A percentile compares a stretch with the other conserved stretches of the same genome.
These are phyloP conservation scores for Cassiopea xamachana DNA, from an alignment of 30 jellyfish, hydroid and myxozoan species.

Conservation along the genomic window DNA sequence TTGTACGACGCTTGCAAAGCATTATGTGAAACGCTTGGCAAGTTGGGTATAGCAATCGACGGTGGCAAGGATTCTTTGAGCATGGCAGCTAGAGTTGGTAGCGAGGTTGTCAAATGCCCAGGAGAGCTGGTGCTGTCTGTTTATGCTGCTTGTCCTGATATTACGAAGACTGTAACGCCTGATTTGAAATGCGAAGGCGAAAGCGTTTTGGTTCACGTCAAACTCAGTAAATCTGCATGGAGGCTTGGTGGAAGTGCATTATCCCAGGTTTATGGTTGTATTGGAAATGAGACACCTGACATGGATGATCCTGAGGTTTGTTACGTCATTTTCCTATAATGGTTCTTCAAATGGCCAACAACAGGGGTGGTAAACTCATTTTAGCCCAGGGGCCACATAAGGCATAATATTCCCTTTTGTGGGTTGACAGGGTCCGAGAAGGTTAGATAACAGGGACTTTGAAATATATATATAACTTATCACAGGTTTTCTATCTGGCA, in stretches of 20 bases:
- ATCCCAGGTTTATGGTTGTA: conserved; percentile 86
- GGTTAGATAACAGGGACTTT: no score
- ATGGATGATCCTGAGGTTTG: conserved; percentile 82
- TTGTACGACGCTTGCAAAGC: conserved; percentile 86
- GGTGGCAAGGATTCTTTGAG: conserved; percentile 95
- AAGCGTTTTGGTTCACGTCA: conserved; percentile 57
- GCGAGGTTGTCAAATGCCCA: conserved; percentile 87
- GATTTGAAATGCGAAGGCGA: conserved; percentile 61
- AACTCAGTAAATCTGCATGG: conserved; percentile 28
- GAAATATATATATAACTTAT: no score
- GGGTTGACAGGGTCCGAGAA: no score
- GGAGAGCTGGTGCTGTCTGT: conserved; percentile 86
- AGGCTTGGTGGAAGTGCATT: conserved; percentile 92
- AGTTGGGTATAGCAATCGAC: conserved; percentile 84
- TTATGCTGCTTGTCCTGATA: conserved; percentile 90
- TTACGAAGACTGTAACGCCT: conserved; percentile 86
- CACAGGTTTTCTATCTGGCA: no score
- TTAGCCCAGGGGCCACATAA: no score
- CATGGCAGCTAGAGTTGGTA: conserved; percentile 92
- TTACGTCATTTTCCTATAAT: no score
- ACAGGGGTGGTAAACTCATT: no score
- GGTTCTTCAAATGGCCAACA: no score
- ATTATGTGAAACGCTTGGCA: conserved; percentile 67
- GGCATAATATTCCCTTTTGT: no score
- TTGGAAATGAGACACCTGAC: conserved; percentile 94